These are phyloP conservation scores for Acrobasis suavella DNA, from an alignment of 2,888 invertebrate species.

Conservation along the genomic window DNA sequence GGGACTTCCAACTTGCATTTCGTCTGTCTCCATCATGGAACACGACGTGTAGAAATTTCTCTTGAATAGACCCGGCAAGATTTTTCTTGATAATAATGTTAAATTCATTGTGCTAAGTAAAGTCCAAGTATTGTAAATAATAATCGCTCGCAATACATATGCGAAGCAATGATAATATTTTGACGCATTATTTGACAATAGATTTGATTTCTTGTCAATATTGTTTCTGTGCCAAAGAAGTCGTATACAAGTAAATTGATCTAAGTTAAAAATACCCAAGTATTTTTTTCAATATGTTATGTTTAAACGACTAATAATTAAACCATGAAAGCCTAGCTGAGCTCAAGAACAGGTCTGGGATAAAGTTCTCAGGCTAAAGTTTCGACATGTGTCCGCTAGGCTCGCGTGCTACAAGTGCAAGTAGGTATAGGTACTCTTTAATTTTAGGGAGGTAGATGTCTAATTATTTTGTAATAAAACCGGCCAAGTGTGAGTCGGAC, in stretches of 20 bases:
- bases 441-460: no score
- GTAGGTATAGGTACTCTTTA: slow-evolving; percentile 28
- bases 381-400: slow-evolving; percentile 64
- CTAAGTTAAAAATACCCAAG: no score
- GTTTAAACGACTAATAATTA: neutral
- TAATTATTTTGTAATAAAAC: no score
- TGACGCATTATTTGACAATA: neutral
- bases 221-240: no score
- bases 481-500: no score
- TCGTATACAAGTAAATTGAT: no score
- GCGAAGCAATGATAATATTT: neutral
- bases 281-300: neutral
- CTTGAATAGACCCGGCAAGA: slow-evolving; percentile 29
- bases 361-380: slow-evolving; percentile 68
- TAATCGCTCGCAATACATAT: neutral
- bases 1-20: slow-evolving; percentile 43
- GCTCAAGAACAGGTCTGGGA: slow-evolving; percentile 58
- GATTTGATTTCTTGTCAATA: no score
- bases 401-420: slow-evolving; percentile 33
- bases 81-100: slow-evolving; percentile 34
- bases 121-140: neutral
- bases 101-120: slow-evolving; percentile 26
- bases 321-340: neutral
- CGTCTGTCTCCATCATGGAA: slow-evolving; percentile 27
- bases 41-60: slow-evolving; percentile 32